Base-by-base conservation (phyloP, 2,797 vertebrate genomes). In the Myotis planiceps region DNA sequence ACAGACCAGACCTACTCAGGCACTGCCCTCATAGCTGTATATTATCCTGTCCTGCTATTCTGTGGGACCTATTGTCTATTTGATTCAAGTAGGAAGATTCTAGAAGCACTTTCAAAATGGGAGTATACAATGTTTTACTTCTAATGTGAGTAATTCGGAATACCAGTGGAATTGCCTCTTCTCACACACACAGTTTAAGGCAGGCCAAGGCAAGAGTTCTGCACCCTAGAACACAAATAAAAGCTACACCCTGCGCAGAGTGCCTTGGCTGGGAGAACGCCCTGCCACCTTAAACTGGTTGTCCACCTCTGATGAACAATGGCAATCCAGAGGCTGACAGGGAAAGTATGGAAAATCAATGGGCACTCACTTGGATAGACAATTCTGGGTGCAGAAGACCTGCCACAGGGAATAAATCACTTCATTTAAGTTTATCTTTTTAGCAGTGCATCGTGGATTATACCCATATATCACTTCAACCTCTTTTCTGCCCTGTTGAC, bases 351-450 rank as follows among this genome's bases (percentile, higher is more conserved):
- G 84, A 79, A 95, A 93, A 95, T 83, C 91, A 93, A 60, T 58
- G 63, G 47, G 34, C 25, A 18, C 37, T 90, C 55, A 45, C 49
- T 68, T 14, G 92, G 93, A 95, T 79, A 79, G 86, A 91, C 93
- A 90, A 88, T 68, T 60, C 90, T 80, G 84, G 47, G 71, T 71
- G 65, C 65, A 80, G 87, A 53, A 76, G 47, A 88, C 74, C 92
- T 83, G 87, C 69, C 95, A 80, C 58, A 55, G 42, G 94, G 93
- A 92, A 96, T 95, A 92, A 96, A 94, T 97, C 80, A 92, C 76
- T 92, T 94, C 81, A 47, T 85, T 90, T 85, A 85, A 39, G 69
- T 94, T 95, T 85, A 92, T 91, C 89, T 85, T 96, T 95, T 92
- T 47, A 88, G 84, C 76, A 82, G 83, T 37, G 89, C 94, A 81